These are phyloP conservation scores for Perodicticus potto DNA, from an alignment of 2,797 vertebrate genomes.

Conservation along the genomic window DNA sequence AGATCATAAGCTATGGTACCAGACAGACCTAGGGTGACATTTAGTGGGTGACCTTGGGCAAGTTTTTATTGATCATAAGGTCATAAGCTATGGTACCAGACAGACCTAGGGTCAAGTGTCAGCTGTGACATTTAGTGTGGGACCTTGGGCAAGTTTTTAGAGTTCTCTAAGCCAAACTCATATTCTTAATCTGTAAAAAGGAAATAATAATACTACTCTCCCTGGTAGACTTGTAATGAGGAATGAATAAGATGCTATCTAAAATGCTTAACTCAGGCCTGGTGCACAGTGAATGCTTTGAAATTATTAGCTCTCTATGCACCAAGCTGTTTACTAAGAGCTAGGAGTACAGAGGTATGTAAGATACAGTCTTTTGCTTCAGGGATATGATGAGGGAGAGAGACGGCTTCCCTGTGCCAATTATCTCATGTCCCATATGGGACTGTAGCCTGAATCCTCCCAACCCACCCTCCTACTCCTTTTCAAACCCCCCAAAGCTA, in stretches of 20 bases:
- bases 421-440: not conserved
- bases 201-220: not conserved
- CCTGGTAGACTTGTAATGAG: not conserved
- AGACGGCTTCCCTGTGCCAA: not conserved
- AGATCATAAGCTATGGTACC: not conserved
- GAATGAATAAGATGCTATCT: not conserved
- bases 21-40: not conserved
- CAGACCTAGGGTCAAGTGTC: not conserved
- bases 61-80: not conserved
- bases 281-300: not conserved
- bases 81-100: not conserved
- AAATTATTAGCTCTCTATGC: not conserved
- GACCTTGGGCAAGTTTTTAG: not conserved
- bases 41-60: not conserved
- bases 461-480: fast-evolving
- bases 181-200: not conserved
- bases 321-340: not conserved
- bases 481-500: not conserved
- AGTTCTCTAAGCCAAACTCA: not conserved
- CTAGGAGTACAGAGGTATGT: not conserved
- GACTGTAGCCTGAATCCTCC: too few relatives aligned
- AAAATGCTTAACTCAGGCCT: not conserved
- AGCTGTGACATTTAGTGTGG: not conserved
- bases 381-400: not conserved
- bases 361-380: not conserved